Evolutionary conservation across 2,888 invertebrate species (phyloP), one percentile per base, ranked within the genome.

Genomic region (Melieria crassipennis): DNA sequence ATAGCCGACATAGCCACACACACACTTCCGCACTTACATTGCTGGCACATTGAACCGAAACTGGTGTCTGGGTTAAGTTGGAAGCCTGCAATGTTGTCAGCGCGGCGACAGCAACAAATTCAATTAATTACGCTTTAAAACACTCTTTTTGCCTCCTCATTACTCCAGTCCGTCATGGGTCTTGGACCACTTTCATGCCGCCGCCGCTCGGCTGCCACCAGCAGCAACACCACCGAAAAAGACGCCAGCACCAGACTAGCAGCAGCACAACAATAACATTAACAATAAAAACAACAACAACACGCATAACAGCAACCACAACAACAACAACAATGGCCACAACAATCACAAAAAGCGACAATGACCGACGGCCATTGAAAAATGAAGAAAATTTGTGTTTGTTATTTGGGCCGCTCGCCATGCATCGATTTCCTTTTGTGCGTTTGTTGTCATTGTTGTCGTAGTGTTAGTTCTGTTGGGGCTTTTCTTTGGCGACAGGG

Each of bases 61-160:
- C 42, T 47, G 5, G 48, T 45, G 55, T 65, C 13, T 7, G 48
- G 16, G 46, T 13, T 30, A 43, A 60, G 13, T 52, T 45, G 52
- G 52, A 16, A 16, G 16, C 52, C 11, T 61, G 5, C 9, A 60
- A 67, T 52, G 16, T 52, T 67, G 60, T 67, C 60, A 50, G 11
- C 45, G 30, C 3, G 2, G 30, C 52, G 46, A 9, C 60, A 45
- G 52, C 61, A 30, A 30, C 52, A 46, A 60, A 60, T 47, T 52
- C 60, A 67, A 67, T 67, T 61, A 67, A 67, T 67, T 67, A 61
- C 67, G 61, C 60, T 52, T 61, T 67, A 52, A 42, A 67, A 52
- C 45, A 61, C 60, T 4, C 30, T 30, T 30, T 30, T 30, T 30
- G 30, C 30, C 30, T 30, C 30, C 30, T 30, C 30, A 30, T 30